These are phyloP conservation scores for Graphium colonna DNA, from an alignment of 2,888 invertebrate species.

Conservation along the genomic window DNA sequence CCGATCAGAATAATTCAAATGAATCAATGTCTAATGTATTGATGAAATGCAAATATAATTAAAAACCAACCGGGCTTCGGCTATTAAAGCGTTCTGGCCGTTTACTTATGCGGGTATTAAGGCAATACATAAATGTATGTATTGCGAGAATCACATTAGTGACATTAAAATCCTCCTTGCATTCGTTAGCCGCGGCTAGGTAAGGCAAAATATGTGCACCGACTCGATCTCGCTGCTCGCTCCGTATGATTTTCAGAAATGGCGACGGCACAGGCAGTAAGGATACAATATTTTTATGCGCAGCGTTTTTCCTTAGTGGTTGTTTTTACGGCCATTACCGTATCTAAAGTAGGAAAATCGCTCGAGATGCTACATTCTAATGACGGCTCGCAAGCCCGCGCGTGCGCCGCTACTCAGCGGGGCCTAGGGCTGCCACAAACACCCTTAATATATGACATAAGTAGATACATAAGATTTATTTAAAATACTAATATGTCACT, in stretches of 20 bases:
- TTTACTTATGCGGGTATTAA: constrained; percentile 48
- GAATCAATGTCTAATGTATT: constrained; percentile 6
- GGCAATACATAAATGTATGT: constrained; percentile 57
- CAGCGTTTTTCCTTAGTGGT: constrained; percentile 64
- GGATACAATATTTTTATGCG: constrained; percentile 79
- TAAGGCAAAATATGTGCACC: constrained; percentile 75
- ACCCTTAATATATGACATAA: neutral
- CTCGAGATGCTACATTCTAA: constrained; percentile 76
- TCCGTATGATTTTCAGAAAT: constrained; percentile 80
- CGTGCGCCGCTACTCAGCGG: constrained; percentile 68
- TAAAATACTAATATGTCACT: too few relatives aligned
- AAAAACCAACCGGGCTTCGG: constrained; percentile 19
- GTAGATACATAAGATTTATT: too few relatives aligned
- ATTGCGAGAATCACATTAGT: constrained; percentile 71
- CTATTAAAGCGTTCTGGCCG: constrained; percentile 33
- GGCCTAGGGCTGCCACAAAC: constrained; percentile 46
- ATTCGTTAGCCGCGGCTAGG: constrained; percentile 66
- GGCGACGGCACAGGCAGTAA: constrained; percentile 65
- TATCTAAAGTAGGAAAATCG: constrained; percentile 78
- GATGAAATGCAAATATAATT: constrained; percentile 23
- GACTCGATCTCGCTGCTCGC: constrained; percentile 62
- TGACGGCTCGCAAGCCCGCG: constrained; percentile 66
- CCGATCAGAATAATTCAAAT: constrained; percentile 3
- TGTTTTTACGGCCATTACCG: constrained; percentile 74
- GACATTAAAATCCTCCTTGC: constrained; percentile 74